Evolutionary conservation across 1,140 invertebrate genomes (phyloP).

Genomic region (Atopsyche davidsoni): DNA sequence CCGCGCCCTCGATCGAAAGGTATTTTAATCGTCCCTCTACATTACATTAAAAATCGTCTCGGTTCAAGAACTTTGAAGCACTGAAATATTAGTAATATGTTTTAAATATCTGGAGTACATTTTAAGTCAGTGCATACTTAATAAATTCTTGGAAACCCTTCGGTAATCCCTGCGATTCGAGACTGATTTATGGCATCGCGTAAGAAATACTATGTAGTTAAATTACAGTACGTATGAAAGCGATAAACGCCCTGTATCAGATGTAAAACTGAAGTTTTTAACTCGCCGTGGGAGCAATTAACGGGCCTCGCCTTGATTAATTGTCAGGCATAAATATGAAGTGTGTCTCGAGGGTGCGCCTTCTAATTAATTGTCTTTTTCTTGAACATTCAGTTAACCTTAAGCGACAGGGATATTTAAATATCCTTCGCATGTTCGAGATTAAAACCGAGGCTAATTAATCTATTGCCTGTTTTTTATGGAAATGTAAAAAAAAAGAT

Average conservation of each 20-base stretch:
- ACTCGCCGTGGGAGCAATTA: conserved; percentile 11
- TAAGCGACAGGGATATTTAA: conserved; percentile 5
- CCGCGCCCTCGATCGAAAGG: too few species aligned
- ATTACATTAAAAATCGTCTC: too few species aligned
- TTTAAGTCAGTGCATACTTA: too few species aligned
- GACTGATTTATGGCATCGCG: conserved; percentile 12
- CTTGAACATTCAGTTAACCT: conserved; percentile 7
- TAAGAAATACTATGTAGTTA: conserved; percentile 19
- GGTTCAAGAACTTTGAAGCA: too few species aligned
- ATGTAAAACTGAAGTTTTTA: conserved; percentile 6
- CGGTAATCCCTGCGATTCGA: too few species aligned
- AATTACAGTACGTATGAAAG: too few species aligned
- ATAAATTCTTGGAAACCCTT: too few species aligned
- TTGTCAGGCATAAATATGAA: conserved; percentile 16
- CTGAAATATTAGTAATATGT: too few species aligned
- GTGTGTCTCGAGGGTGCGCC: conserved; percentile 14
- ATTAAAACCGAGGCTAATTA: neutral
- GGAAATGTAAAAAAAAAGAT: too few species aligned
- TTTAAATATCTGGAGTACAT: too few species aligned
- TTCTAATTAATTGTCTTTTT: conserved; percentile 17
- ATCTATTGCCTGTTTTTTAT: neutral
- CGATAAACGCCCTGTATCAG: neutral
- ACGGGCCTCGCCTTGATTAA: conserved; percentile 18
- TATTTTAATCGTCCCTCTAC: too few species aligned
- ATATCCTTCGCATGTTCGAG: neutral